These are phyloP conservation scores for Strongylocentrotus purpuratus DNA, from an alignment of 35 echinoderm and acorn worm genomes.

Conservation along the genomic window DNA sequence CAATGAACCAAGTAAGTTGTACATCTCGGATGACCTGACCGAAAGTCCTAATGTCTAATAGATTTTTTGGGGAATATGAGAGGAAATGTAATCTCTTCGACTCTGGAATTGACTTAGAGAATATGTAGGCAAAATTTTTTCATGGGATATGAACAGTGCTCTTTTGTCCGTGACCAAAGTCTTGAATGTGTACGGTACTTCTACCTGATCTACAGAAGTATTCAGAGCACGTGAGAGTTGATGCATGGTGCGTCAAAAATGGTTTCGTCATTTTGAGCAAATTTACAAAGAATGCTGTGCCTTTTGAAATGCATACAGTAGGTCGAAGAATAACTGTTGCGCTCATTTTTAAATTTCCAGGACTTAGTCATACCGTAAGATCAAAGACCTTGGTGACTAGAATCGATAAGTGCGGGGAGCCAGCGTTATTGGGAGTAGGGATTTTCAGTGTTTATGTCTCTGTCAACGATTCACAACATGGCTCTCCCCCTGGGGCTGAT, in stretches of 20 bases:
- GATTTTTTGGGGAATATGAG: no score
- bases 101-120: neutral
- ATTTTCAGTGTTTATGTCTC: conserved; percentile 27
- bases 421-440: neutral
- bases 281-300: conserved; percentile 10
- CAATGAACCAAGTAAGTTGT: neutral
- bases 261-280: neutral
- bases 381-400: neutral
- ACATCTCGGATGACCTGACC: neutral
- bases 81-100: neutral
- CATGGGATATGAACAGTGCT: neutral
- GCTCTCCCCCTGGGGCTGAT: conserved; percentile 39
- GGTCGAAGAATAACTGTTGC: neutral
- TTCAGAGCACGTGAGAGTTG: neutral
- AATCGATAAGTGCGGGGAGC: conserved; percentile 28
- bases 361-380: neutral
- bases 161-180: neutral
- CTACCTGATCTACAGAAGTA: neutral
- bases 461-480: conserved; percentile 30
- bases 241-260: neutral
- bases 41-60: neutral
- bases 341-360: neutral
- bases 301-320: neutral
- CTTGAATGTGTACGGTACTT: neutral
- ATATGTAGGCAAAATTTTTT: neutral